Evolutionary conservation across 2,888 invertebrate genomes (phyloP), one percentile per base, ranked within the genome.

Genomic region (Diarsia mendica): DNA sequence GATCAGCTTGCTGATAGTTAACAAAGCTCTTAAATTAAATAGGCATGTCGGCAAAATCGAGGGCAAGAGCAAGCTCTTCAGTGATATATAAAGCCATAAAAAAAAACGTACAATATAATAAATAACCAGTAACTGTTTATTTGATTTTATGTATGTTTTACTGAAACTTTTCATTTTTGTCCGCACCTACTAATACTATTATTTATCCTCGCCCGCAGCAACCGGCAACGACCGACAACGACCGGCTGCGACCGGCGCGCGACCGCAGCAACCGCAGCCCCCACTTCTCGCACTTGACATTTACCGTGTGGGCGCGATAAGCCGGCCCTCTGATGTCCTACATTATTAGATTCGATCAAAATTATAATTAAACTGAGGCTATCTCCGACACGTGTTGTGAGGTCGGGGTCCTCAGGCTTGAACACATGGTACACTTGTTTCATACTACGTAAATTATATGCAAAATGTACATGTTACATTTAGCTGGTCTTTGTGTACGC

Each of bases 211-310:
- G 20, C 13, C 33, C 60, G 33, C 6, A 23, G 55, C n/a, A 23
- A 55, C 23, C 55, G 55, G 13, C 23, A 15, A 11, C 72, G 46
- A 4, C 28, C 58, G 72, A 15, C 48, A 0, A 6, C 3, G 13
- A 13, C 13, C 10, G 20, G 15, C 46, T 15, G n/a, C 49, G 60
- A 18, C 28, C 49, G 44, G 13, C 55, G 13, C 39, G 2, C 55
- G 48, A 8, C 28, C 61, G 73, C 61, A 23, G 6, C 55, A 48
- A 51, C 73, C 66, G 44, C 81, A 13, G 33, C 77, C 71, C 80
- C 82, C 67, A 67, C 64, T 77, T 77, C 72, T 67, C 72, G 33
- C 80, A 82, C 80, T 82, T 80, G 82, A 80, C 80, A 80, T 82
- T 80, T 82, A 82, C 72, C 77, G 58, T 72, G 78, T 72, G 69